Evolutionary conservation across 2,888 invertebrate genomes (phyloP), one percentile per base, ranked within the genome.

Genomic region (Temnothorax unifasciatus): DNA sequence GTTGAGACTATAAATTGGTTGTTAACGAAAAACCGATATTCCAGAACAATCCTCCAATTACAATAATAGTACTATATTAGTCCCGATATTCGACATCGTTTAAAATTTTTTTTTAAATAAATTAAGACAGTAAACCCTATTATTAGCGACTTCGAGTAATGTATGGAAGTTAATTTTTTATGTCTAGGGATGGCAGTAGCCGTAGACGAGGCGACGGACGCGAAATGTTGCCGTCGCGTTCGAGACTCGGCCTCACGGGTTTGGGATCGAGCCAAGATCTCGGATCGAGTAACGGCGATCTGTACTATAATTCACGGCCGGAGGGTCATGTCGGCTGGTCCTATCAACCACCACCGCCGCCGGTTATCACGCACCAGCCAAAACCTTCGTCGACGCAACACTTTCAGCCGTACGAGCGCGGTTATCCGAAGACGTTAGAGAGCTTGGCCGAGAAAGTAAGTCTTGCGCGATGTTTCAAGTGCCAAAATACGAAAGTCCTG

Each of bases 351-450:
- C 98, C 98, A 18, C 98, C 96, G 34, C 96, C 98, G 11, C 97
- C 97, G 11, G 98, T 98, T 21, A 98, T 98, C 89, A 98, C 98
- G 21, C 98, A 98, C 94, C 98, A 98, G 95, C 98, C 98, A 0
- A 98, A 98, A 94, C 95, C 96, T 69, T 96, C 97, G 25, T 95
- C 96, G 86, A 96, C 97, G 82, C 97, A 98, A 89, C 97, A 98
- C 93, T 98, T 98, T 95, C 98, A 98, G 87, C 98, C 98, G 8
- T 98, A 98, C 95, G 98, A 98, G 94, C 96, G 98, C 87, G 97
- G 96, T 4, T 97, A 97, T 94, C 98, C 98, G 2, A 98, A 98
- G 94, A 98, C 98, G 0, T 95, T 98, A 89, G 98, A 98, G 94
- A 98, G 98, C 92, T 96, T 99, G 79, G 98, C 98, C 6, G 98